Conservation (phyloP, 2,113 vertebrate species). For the Esox niger region DNA sequence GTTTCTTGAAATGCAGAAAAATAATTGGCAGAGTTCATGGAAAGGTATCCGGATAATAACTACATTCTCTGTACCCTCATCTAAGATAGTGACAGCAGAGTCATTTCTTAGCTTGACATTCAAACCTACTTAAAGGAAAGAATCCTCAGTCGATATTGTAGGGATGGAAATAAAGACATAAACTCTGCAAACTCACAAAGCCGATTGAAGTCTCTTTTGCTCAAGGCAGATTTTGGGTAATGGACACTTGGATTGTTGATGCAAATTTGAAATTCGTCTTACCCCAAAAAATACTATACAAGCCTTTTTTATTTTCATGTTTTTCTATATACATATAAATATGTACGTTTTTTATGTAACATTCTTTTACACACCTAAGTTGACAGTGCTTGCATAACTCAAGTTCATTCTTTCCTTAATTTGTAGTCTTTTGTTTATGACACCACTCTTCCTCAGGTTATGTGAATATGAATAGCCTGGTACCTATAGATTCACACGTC, state of each 20-base stretch:
- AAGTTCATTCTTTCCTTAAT: constrained; percentile 53
- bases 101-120: constrained; percentile 16
- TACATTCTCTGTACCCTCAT: constrained; percentile 13
- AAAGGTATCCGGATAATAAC: constrained; percentile 29
- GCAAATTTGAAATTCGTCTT: constrained; percentile 21
- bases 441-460: constrained; percentile 23
- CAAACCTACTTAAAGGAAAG: constrained; percentile 24
- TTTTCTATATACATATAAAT: too few species aligned
- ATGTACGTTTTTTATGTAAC: too few species aligned
- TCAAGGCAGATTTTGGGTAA: constrained; percentile 29
- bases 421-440: constrained; percentile 52
- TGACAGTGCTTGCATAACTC: constrained; percentile 39
- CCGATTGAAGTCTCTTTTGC: constrained; percentile 25
- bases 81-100: constrained; percentile 17
- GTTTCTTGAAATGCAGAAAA: constrained; percentile 13
- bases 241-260: constrained; percentile 23
- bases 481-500: constrained; percentile 47
- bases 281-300: constrained; percentile 14
- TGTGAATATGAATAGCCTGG: constrained; percentile 46
- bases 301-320: not conserved
- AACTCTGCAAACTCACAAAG: constrained; percentile 13
- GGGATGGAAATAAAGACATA: constrained; percentile 22
- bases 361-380: too few species aligned
- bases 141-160: constrained; percentile 27
- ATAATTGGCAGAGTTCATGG: constrained; percentile 31